Conservation (phyloP, 2,797 vertebrate genomes). For the Artibeus jamaicensis region DNA sequence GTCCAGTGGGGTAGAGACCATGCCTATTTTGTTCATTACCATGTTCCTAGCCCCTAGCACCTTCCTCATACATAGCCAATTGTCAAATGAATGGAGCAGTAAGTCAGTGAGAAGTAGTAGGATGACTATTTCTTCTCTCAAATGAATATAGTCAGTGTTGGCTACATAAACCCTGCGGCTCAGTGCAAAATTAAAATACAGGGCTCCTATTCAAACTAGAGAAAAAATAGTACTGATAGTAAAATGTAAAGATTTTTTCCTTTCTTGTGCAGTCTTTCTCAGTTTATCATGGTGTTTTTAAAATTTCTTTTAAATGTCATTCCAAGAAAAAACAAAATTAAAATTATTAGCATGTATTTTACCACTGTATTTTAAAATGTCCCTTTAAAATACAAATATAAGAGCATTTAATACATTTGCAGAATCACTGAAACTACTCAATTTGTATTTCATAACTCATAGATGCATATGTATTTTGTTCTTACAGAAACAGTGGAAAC, state of each 20-base stretch:
- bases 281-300: not conserved
- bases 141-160: not conserved
- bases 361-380: not conserved
- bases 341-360: not conserved
- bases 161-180: not conserved
- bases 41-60: not conserved
- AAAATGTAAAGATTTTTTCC: not conserved
- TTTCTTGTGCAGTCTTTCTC: not conserved
- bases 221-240: not conserved
- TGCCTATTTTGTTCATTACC: not conserved
- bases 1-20: not conserved
- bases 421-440: not conserved
- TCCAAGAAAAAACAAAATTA: not conserved
- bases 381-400: not conserved
- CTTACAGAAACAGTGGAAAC: not conserved
- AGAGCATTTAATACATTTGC: not conserved
- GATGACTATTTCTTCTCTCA: not conserved
- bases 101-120: not conserved
- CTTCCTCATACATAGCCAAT: not conserved
- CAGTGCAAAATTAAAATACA: not conserved
- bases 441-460: not conserved
- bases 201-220: not conserved
- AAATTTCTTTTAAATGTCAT: slow-evolving; percentile 4
- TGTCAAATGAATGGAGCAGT: not conserved
- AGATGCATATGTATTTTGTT: not conserved